Evolutionary conservation across 30 jellyfish, hydroid and myxozoan species (phyloP).

Genomic region (Hydra vulgaris): DNA sequence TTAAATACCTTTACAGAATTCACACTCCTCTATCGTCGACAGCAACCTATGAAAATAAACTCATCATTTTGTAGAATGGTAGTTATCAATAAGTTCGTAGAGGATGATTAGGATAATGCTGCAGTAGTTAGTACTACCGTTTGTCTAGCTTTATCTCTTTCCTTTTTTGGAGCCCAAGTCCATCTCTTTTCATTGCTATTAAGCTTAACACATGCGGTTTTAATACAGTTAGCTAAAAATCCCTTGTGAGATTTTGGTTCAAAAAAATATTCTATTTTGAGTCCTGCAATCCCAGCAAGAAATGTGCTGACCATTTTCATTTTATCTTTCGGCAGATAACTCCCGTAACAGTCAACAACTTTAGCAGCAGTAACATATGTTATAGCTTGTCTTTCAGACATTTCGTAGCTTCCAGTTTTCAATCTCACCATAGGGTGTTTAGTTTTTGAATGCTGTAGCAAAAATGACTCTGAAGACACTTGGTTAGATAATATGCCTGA

Average conservation of each 20-base stretch:
- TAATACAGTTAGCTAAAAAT: background rate
- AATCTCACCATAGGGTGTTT: background rate
- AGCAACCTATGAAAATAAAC: background rate
- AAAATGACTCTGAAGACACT: background rate
- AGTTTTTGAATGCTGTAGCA: background rate
- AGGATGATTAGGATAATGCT: background rate
- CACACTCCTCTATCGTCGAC: background rate
- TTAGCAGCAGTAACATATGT: background rate
- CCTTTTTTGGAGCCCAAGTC: background rate
- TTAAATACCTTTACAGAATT: too few relatives aligned
- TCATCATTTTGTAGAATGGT: background rate
- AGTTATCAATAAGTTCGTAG: background rate
- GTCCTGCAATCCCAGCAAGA: background rate
- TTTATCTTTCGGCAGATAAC: background rate
- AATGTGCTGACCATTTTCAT: background rate
- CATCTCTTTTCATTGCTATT: too few relatives aligned
- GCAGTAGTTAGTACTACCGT: background rate
- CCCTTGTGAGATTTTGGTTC: background rate
- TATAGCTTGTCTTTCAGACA: background rate
- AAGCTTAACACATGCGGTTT: too few relatives aligned
- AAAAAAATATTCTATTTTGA: background rate
- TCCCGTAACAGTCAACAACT: background rate
- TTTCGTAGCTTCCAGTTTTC: background rate
- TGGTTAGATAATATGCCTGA: background rate
- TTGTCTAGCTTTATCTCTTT: background rate